Evolutionary conservation across 2,113 vertebrate species (phyloP).

Genomic region (Octodon degus): DNA sequence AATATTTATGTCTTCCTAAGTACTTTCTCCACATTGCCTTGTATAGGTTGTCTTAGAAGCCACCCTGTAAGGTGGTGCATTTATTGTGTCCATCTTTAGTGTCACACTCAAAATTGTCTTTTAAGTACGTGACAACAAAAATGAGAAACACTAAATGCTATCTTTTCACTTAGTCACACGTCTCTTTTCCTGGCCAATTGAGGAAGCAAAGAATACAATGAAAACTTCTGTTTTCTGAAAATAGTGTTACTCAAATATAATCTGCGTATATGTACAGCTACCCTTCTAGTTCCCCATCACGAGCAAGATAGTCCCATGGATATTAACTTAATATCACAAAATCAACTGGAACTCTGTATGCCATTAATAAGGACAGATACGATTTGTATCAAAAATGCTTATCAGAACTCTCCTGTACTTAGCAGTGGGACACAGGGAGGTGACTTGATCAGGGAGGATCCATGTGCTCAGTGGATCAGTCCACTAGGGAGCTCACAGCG

Average conservation of each 20-base stretch:
- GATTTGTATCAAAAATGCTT: neutral
- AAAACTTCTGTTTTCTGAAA: slow-evolving; percentile 37
- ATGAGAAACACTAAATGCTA: neutral
- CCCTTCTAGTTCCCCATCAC: slow-evolving; percentile 23
- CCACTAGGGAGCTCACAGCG: neutral
- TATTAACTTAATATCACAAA: neutral
- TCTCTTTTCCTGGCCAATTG: neutral
- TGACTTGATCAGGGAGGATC: neutral
- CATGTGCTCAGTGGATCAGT: neutral
- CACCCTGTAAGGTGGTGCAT: neutral
- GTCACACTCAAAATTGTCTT: neutral
- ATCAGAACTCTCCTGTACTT: neutral
- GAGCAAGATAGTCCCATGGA: neutral
- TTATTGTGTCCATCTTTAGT: neutral
- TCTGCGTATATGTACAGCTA: neutral
- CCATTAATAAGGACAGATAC: neutral
- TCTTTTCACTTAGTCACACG: neutral
- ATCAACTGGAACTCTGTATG: neutral
- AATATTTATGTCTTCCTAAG: neutral
- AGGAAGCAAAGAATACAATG: slow-evolving; percentile 4
- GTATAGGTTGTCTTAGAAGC: neutral
- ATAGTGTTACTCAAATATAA: neutral
- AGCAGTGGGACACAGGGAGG: neutral
- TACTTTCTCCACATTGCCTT: neutral
- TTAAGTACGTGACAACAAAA: neutral